Base-by-base conservation (phyloP, 2,113 vertebrate species). In the Anser brachyrhynchus region DNA sequence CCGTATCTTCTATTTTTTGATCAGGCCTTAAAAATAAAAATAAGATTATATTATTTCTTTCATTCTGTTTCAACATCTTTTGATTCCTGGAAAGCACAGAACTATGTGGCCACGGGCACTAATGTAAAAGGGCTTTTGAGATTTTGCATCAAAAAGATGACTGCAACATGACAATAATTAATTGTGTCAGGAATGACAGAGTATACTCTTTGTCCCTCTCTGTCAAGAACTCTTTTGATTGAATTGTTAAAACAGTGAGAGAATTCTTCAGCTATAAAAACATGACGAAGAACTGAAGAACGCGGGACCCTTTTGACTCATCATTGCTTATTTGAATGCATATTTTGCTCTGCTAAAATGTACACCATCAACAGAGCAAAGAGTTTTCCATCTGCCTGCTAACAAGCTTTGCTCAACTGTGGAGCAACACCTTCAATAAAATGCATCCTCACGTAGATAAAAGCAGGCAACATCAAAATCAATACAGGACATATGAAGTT, bases 1-100 rank as follows among this genome's bases (percentile, higher is more conserved):
- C 96, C 9, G 97, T 84, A 97, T 99, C 97, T 98, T 99, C 97
- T 94, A 98, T 95, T 98, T 98, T 98, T 98, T 99, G 97, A 98
- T 98, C 97, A 98, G 98, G 98, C 97, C 99, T 99, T 95, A 59
- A 96, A 93, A 95, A 95, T 13, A 96, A 77, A 89, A 96, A 92
- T 78, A 91, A 96, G 22, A 79, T 84, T 92, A 92, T 70, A 93
- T 89, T 89, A 93, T 57, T 91, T 85, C 92, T 96, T 94, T 91
- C 81, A 91, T 95, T 93, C 64, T 83, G 28, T 79, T 94, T 89
- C 73, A 89, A 85, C 28, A 59, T 52, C 89, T 89, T 95, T 92
- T 94, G 90, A 94, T 93, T 96, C 80, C 62, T 92, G 59, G 29
- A 96, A 95, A 95, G 69, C 31, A 92, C 82, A 59, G 62, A 91